Evolutionary conservation across 92 coral and sea anemone species (phyloP).

Genomic region (Blastomussa wellsi): DNA sequence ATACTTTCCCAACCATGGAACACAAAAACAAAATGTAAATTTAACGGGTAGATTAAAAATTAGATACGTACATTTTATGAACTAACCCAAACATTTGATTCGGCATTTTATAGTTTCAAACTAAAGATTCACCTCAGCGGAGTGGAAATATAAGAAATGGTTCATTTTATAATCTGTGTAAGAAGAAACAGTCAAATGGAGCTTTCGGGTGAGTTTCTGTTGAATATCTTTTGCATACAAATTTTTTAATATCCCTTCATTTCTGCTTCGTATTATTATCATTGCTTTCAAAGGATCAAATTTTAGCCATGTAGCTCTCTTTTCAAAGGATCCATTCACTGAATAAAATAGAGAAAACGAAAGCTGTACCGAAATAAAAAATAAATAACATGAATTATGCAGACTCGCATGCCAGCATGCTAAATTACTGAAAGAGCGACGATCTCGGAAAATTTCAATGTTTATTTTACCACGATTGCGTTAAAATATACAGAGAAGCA

Average conservation of each 20-base stretch:
- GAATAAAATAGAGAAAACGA: constrained; percentile 11
- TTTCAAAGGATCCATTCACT: background rate
- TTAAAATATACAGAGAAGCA: background rate
- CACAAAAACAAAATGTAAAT: background rate
- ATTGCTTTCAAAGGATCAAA: background rate
- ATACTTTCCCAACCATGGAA: background rate
- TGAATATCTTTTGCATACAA: background rate
- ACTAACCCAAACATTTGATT: background rate
- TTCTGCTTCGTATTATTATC: background rate
- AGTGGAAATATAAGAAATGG: background rate
- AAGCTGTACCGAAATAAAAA: constrained; percentile 12
- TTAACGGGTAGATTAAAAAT: background rate
- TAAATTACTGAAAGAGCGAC: background rate
- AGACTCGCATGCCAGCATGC: constrained; percentile 1
- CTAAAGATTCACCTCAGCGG: background rate
- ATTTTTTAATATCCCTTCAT: background rate
- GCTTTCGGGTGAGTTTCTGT: background rate
- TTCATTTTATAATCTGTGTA: background rate
- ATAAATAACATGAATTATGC: constrained; percentile 33
- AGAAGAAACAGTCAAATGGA: background rate
- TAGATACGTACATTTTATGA: background rate
- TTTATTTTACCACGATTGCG: background rate
- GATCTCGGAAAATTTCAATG: background rate
- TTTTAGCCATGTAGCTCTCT: background rate
- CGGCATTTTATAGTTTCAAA: background rate